phyloP scores from a whole-genome alignment of 2,888 invertebrate genomes.

The Ectropis crepuscularia region DNA sequence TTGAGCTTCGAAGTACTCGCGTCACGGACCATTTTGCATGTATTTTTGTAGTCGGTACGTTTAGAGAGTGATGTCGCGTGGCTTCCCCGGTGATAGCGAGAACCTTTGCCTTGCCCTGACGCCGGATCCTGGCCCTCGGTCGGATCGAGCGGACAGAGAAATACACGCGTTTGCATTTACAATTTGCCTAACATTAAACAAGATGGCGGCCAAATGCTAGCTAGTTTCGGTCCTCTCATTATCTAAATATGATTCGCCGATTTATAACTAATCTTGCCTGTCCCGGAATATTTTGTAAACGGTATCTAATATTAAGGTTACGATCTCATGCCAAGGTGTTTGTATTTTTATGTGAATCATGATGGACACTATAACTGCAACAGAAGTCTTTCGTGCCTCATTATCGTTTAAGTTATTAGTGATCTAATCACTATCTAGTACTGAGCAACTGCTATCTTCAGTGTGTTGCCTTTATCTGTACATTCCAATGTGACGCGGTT shows the following conservation, averaged over 20 bases:
- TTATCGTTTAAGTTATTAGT: slow-evolving; percentile 14
- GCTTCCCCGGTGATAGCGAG: slow-evolving; percentile 60
- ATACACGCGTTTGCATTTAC: slow-evolving; percentile 44
- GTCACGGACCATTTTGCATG: slow-evolving; percentile 37
- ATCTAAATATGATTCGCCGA: not conserved
- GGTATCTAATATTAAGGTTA: not conserved
- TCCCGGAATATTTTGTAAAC: not conserved
- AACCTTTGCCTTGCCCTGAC: slow-evolving; percentile 69
- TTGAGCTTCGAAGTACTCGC: not conserved
- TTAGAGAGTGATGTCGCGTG: slow-evolving; percentile 60
- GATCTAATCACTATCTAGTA: slow-evolving; percentile 6
- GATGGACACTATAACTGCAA: not conserved
- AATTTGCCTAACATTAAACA: not conserved
- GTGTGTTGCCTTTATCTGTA: not conserved
- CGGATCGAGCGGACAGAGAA: slow-evolving; percentile 43
- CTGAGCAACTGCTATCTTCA: not conserved
- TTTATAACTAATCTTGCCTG: not conserved
- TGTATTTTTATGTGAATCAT: too few relatives aligned
- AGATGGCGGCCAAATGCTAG: not conserved
- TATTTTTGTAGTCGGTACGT: slow-evolving; percentile 62
- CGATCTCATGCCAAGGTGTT: not conserved
- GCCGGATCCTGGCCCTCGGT: slow-evolving; percentile 50
- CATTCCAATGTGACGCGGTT: slow-evolving; percentile 12
- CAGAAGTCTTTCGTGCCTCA: slow-evolving; percentile 1
- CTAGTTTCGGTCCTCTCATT: not conserved